Percentiles rank a stretch among this genome's conserved stretches.
Evolutionary conservation across 2,113 vertebrate genomes (phyloP).

Genomic region (Candoia aspera): DNA sequence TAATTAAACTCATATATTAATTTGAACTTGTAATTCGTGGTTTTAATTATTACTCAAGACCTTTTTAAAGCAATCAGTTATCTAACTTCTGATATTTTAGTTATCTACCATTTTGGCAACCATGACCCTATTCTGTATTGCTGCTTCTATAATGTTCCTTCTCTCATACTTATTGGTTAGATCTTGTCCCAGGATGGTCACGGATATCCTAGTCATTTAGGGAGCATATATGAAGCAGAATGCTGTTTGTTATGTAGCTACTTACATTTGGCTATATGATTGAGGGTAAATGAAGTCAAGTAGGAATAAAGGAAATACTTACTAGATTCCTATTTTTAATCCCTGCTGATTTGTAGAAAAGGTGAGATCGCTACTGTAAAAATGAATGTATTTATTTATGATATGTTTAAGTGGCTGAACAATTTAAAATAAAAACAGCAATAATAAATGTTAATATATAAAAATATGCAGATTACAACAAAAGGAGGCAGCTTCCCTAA

Average conservation of each 20-base stretch:
- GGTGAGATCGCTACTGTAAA: too few relatives aligned
- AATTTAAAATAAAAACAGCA: not conserved
- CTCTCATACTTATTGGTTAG: not conserved
- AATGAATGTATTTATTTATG: too few relatives aligned
- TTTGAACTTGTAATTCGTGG: not conserved
- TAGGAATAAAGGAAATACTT: too few relatives aligned
- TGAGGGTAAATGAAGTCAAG: too few relatives aligned
- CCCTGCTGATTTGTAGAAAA: too few relatives aligned
- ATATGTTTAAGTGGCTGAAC: not conserved
- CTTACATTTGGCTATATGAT: not conserved
- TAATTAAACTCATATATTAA: not conserved
- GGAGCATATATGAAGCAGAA: not conserved
- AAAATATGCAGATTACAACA: too few relatives aligned
- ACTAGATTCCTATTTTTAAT: too few relatives aligned
- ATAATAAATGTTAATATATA: too few relatives aligned
- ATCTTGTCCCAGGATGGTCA: not conserved
- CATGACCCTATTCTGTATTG: not conserved
- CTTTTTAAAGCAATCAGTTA: not conserved
- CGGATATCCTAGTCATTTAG: not conserved
- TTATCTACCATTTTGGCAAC: not conserved
- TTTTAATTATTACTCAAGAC: not conserved
- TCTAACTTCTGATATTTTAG: not conserved
- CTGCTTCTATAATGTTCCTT: not conserved
- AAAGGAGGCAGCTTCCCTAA: too few relatives aligned
- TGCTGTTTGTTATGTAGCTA: not conserved